These are phyloP conservation scores for Sardina pilchardus DNA, from an alignment of 2,113 vertebrate genomes.

Conservation along the genomic window DNA sequence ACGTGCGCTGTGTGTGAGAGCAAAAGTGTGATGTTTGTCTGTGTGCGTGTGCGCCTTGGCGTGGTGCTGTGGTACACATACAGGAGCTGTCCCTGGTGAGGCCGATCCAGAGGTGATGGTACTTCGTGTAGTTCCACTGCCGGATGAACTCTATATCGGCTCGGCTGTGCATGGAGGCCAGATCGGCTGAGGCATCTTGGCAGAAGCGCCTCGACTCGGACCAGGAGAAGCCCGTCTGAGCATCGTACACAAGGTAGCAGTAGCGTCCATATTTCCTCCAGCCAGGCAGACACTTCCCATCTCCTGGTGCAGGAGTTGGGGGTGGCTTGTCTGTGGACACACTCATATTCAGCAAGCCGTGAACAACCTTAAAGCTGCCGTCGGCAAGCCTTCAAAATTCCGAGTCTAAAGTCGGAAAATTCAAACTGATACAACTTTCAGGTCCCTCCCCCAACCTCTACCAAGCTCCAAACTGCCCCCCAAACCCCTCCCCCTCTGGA, in stretches of 20 bases:
- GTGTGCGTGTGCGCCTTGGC: background rate
- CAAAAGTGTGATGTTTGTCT: background rate
- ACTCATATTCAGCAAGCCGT: background rate
- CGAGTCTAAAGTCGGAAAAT: no score
- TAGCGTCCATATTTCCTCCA: slow-evolving; percentile 60
- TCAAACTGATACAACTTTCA: no score
- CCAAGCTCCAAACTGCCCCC: no score
- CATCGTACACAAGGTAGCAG: slow-evolving; percentile 65
- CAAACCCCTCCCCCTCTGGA: no score
- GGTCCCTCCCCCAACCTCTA: no score
- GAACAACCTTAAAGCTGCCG: no score
- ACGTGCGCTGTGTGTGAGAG: background rate
- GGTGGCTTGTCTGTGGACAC: slow-evolving; percentile 63
- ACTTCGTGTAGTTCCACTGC: slow-evolving; percentile 61
- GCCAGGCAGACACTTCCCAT: slow-evolving; percentile 55
- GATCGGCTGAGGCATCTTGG: slow-evolving; percentile 38
- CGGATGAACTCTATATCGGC: slow-evolving; percentile 71
- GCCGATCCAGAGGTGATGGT: slow-evolving; percentile 74
- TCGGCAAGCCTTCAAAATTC: no score
- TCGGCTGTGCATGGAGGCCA: slow-evolving; percentile 71
- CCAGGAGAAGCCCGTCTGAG: slow-evolving; percentile 65
- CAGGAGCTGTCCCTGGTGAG: slow-evolving; percentile 68
- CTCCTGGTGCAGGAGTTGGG: slow-evolving; percentile 63
- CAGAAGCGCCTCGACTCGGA: slow-evolving; percentile 63
- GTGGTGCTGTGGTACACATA: slow-evolving; percentile 48